Conservation (phyloP, 2,888 invertebrate species). For the Allygus modestus region DNA sequence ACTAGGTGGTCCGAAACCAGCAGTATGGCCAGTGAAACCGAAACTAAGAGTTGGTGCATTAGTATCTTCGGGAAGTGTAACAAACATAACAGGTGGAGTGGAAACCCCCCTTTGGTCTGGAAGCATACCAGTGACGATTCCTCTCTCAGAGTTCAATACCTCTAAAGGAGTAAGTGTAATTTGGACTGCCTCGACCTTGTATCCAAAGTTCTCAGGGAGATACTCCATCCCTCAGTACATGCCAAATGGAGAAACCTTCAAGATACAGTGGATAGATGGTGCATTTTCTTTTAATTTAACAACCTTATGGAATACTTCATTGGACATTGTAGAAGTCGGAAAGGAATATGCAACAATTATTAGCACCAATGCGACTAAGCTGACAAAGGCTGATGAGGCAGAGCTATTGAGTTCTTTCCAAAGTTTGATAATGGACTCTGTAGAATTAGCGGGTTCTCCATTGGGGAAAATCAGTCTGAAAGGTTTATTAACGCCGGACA, state of each 20-base stretch:
- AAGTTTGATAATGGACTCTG: slow-evolving; percentile 47
- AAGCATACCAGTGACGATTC: slow-evolving; percentile 25
- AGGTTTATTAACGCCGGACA: slow-evolving; percentile 18
- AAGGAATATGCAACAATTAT: slow-evolving; percentile 37
- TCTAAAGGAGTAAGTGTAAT: slow-evolving; percentile 47
- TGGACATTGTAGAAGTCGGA: slow-evolving; percentile 49
- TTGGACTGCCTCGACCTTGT: slow-evolving; percentile 28
- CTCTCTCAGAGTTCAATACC: slow-evolving; percentile 10
- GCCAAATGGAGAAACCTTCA: slow-evolving; percentile 20
- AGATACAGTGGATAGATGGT: slow-evolving; percentile 35
- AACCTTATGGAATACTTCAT: slow-evolving; percentile 44
- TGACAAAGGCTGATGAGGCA: background rate
- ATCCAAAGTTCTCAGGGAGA: slow-evolving; percentile 28
- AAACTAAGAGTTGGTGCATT: background rate
- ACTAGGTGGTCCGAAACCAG: background rate
- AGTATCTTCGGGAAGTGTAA: slow-evolving; percentile 19
- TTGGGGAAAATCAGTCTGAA: slow-evolving; percentile 5
- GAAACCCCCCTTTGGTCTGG: slow-evolving; percentile 32
- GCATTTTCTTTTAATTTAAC: slow-evolving; percentile 46
- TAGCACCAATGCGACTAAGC: background rate
- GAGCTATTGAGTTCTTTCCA: slow-evolving; percentile 5
- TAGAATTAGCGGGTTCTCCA: slow-evolving; percentile 2
- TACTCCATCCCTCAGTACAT: slow-evolving; percentile 24
- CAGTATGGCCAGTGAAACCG: slow-evolving; percentile 14
- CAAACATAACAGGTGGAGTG: background rate